These are phyloP conservation scores for Apis dorsata DNA, from an alignment of 1,140 invertebrate genomes.

Conservation along the genomic window DNA sequence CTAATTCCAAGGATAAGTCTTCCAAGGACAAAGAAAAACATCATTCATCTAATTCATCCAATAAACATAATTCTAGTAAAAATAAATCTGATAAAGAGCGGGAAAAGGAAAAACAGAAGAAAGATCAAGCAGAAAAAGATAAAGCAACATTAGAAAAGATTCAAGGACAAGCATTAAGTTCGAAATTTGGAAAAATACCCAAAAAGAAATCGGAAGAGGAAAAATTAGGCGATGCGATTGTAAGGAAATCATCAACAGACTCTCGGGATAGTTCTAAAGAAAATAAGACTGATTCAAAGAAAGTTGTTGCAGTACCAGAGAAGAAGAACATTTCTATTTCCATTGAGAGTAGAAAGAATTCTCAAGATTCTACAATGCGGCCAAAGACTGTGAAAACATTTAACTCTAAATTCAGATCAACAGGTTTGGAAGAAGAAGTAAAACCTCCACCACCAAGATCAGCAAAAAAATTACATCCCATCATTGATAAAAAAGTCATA, in stretches of 20 bases:
- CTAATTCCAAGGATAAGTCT: slow-evolving; percentile 72
- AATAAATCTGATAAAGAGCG: slow-evolving; percentile 77
- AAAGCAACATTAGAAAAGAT: slow-evolving; percentile 85
- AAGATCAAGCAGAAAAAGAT: slow-evolving; percentile 84
- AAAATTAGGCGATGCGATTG: slow-evolving; percentile 65
- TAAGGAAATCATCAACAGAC: slow-evolving; percentile 71
- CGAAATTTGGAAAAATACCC: slow-evolving; percentile 88
- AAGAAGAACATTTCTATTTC: slow-evolving; percentile 89
- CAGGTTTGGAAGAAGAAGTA: slow-evolving; percentile 90
- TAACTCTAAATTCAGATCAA: slow-evolving; percentile 92
- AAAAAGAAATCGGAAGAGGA: slow-evolving; percentile 83
- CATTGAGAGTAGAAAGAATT: slow-evolving; percentile 87
- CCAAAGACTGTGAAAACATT: slow-evolving; percentile 94
- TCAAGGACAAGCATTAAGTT: slow-evolving; percentile 83
- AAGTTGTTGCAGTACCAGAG: slow-evolving; percentile 68
- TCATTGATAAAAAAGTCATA: slow-evolving; percentile 82
- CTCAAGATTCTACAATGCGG: slow-evolving; percentile 81
- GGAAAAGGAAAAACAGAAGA: slow-evolving; percentile 77
- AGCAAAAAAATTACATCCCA: slow-evolving; percentile 71
- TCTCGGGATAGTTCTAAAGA: slow-evolving; percentile 74
- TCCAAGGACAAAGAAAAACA: slow-evolving; percentile 77
- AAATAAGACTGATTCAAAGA: slow-evolving; percentile 74
- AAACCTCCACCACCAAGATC: slow-evolving; percentile 87
- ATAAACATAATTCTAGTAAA: slow-evolving; percentile 75
- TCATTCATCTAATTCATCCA: slow-evolving; percentile 72